A percentile compares a stretch with the other conserved stretches of the same genome.
Conservation (phyloP, 2,113 vertebrate species). For the Myiagra hebetior region DNA sequence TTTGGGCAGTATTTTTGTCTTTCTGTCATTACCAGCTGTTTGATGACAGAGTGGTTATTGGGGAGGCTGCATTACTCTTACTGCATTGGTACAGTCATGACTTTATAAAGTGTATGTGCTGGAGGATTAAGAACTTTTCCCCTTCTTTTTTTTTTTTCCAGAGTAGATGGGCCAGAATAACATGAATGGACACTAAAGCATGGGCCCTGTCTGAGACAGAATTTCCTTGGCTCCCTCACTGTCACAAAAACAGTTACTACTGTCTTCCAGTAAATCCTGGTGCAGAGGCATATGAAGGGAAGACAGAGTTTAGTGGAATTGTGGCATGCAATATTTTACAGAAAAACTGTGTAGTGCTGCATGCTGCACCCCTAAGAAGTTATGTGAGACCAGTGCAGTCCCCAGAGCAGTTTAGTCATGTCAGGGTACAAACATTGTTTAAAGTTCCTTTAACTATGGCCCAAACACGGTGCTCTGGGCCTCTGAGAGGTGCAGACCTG, state of each 20-base stretch:
- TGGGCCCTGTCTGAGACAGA: background rate
- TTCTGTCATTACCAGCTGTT: background rate
- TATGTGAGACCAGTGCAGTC: background rate
- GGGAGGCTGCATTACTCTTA: background rate
- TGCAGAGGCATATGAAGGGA: background rate
- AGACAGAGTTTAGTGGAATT: background rate
- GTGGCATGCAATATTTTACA: background rate
- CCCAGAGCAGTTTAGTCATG: background rate
- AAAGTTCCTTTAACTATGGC: background rate
- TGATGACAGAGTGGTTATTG: background rate
- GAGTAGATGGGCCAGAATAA: background rate
- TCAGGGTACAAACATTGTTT: background rate
- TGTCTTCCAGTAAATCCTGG: background rate
- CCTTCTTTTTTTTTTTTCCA: background rate
- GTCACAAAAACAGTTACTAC: background rate
- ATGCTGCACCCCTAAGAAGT: background rate
- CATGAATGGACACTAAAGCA: background rate
- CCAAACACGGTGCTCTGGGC: background rate
- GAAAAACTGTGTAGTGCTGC: background rate
- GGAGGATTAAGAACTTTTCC: background rate
- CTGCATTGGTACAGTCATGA: background rate
- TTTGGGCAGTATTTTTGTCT: background rate
- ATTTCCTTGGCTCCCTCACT: background rate
- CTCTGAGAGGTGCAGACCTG: background rate
- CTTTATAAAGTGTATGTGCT: background rate